A percentile compares a stretch with the other conserved stretches of the same genome.
Evolutionary conservation across 2,797 vertebrate genomes (phyloP).

Genomic region (Todus mexicanus): DNA sequence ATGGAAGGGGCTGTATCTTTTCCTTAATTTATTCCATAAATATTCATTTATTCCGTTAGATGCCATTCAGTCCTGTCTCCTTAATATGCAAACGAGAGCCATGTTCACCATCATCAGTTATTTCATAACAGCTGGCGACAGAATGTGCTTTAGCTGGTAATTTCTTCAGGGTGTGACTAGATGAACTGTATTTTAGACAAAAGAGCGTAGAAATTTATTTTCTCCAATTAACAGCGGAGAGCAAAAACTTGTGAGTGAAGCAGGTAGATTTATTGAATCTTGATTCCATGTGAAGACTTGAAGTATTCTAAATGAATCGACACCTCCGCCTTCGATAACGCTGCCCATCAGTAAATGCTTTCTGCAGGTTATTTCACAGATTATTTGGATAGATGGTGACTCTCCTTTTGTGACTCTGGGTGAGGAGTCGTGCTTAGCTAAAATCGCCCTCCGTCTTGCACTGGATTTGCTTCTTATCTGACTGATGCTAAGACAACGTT

Average conservation of each 20-base stretch:
- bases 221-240: neutral
- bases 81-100: neutral
- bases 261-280: neutral
- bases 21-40: neutral
- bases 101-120: neutral
- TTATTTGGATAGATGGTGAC: neutral
- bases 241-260: neutral
- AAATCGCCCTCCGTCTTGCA: neutral
- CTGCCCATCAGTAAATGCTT: neutral
- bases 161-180: neutral
- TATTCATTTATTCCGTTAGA: neutral
- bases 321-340: neutral
- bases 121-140: neutral
- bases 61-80: neutral
- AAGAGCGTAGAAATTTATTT: neutral
- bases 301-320: rapidly evolving
- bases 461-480: neutral
- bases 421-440: neutral
- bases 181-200: neutral
- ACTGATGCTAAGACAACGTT: no score
- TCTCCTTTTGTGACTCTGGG: neutral
- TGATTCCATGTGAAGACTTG: neutral
- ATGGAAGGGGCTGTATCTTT: neutral
- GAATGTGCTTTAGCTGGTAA: neutral
- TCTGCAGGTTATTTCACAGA: neutral